phyloP scores from a whole-genome alignment of 2,888 invertebrate species.

The Strigamia transsilvanica region DNA sequence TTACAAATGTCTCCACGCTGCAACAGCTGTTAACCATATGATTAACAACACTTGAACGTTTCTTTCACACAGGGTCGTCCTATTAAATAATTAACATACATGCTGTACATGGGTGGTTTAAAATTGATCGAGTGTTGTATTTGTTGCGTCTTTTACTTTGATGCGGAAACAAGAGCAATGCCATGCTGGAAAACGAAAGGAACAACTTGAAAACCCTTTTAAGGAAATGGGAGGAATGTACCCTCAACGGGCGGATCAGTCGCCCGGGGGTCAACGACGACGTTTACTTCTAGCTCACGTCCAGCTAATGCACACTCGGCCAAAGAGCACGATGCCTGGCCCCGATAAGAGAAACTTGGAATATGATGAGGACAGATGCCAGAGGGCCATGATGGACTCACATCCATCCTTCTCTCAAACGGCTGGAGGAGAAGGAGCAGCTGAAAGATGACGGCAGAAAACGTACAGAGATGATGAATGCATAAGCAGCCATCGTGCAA shows the following conservation, averaged over 20 bases:
- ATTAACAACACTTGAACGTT: background rate
- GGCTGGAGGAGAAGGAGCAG: conserved; percentile 20
- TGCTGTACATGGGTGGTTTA: background rate
- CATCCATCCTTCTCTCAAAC: conserved; percentile 35
- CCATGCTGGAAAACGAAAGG: background rate
- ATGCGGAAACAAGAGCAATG: conserved; percentile 17
- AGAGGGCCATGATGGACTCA: conserved; percentile 11
- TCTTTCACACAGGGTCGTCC: background rate
- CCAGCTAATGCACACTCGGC: conserved; percentile 25
- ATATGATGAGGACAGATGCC: conserved; percentile 38
- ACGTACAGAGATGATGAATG: background rate
- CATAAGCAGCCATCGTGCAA: background rate
- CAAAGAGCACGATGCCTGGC: conserved; percentile 27
- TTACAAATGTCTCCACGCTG: conserved; percentile 11
- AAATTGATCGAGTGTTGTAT: background rate
- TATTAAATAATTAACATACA: conserved; percentile 15
- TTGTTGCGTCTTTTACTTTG: background rate
- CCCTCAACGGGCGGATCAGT: conserved; percentile 22
- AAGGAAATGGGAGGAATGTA: conserved; percentile 35
- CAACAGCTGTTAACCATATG: background rate
- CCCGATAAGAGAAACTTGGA: conserved; percentile 26
- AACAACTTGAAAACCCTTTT: conserved; percentile 24
- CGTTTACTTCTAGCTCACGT: conserved; percentile 31
- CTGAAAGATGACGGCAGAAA: conserved; percentile 18
- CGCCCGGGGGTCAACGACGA: conserved; percentile 17